A percentile compares a stretch with the other conserved stretches of the same genome.
Conservation (phyloP, 2,888 invertebrate species). For the Seira ritae region DNA sequence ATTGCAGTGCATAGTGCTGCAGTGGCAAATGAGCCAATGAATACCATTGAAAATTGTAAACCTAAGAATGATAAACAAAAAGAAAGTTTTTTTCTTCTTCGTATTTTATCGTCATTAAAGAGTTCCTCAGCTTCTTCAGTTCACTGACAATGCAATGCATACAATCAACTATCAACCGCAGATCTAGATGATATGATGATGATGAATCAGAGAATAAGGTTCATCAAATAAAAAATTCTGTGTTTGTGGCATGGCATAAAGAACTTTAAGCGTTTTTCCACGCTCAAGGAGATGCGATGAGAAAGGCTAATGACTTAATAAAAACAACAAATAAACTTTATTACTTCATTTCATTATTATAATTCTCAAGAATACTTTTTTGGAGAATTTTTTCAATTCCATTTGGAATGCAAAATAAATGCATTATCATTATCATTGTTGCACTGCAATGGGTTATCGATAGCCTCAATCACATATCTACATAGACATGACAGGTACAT, state of each 20-base stretch:
- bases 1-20: too few relatives aligned
- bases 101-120: neutral
- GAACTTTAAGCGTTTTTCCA: neutral
- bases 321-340: neutral
- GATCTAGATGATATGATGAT: neutral
- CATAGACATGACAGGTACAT: too few relatives aligned
- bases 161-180: neutral
- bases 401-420: too few relatives aligned
- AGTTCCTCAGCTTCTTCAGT: neutral
- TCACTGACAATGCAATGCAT: too few relatives aligned
- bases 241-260: neutral
- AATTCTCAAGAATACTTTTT: too few relatives aligned
- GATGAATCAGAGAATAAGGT: neutral
- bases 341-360: neutral
- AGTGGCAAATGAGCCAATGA: too few relatives aligned
- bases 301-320: slow-evolving; percentile 10
- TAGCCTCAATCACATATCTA: too few relatives aligned
- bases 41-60: too few relatives aligned
- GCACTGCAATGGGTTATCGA: too few relatives aligned
- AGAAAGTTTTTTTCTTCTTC: slow-evolving; percentile 6
- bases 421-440: too few relatives aligned
- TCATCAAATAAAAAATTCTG: too few relatives aligned
- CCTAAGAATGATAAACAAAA: neutral
- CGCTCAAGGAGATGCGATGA: neutral
- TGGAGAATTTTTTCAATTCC: too few relatives aligned